These are phyloP conservation scores for Aromia moschata DNA, from an alignment of 2,888 invertebrate species.

Conservation along the genomic window DNA sequence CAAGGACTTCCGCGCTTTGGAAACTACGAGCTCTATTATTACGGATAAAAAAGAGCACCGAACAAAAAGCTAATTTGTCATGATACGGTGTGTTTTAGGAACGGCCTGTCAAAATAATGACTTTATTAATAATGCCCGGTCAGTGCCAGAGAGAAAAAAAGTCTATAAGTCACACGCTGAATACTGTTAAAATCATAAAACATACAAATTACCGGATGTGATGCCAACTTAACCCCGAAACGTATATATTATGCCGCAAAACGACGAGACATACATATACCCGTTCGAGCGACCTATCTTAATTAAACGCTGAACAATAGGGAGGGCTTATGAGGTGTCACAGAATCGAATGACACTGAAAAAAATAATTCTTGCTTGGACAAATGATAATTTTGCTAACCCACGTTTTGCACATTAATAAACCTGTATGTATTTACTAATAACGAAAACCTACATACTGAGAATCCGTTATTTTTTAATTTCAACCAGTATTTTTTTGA, in stretches of 20 bases:
- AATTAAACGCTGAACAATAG: slow-evolving; percentile 18
- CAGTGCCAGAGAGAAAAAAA: slow-evolving; percentile 37
- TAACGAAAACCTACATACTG: no score
- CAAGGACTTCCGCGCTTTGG: slow-evolving; percentile 21
- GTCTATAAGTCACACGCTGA: slow-evolving; percentile 38
- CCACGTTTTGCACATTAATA: no score
- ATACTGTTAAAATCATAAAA: slow-evolving; percentile 42
- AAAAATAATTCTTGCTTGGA: no score
- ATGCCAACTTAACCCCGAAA: slow-evolving; percentile 40
- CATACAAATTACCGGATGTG: slow-evolving; percentile 46
- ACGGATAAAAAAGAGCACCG: slow-evolving; percentile 32
- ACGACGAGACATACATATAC: slow-evolving; percentile 23
- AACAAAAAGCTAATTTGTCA: slow-evolving; percentile 55
- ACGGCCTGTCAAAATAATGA: slow-evolving; percentile 51
- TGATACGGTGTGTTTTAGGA: slow-evolving; percentile 40
- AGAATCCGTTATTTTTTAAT: no score
- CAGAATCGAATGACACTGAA: slow-evolving; percentile 7
- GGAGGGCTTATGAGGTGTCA: slow-evolving; percentile 12
- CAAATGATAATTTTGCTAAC: no score
- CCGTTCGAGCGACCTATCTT: slow-evolving; percentile 12
- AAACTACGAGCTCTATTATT: slow-evolving; percentile 17
- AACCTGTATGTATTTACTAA: no score
- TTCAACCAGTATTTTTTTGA: no score
- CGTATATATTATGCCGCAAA: slow-evolving; percentile 36
- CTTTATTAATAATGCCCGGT: slow-evolving; percentile 47